These are phyloP conservation scores for Chymomyza procnemis DNA, from an alignment of 2,888 invertebrate genomes.

Conservation along the genomic window DNA sequence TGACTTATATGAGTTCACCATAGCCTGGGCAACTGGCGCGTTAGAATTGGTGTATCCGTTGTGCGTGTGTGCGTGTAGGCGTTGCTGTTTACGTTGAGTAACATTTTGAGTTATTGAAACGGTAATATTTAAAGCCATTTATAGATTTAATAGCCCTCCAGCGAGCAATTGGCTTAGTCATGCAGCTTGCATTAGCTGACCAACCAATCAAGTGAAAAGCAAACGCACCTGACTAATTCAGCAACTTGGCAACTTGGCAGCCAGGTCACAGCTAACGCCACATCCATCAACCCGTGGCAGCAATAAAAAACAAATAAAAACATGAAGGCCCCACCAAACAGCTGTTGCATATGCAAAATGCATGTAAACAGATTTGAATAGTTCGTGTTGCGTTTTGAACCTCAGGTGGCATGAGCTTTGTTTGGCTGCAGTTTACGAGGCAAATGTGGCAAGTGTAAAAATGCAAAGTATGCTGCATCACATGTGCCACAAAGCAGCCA, in stretches of 20 bases:
- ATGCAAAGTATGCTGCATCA: not conserved
- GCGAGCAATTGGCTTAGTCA: not conserved
- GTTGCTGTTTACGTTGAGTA: too few relatives aligned
- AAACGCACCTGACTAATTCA: constrained; percentile 8
- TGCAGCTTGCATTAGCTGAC: constrained; percentile 1
- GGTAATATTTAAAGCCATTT: constrained; percentile 23
- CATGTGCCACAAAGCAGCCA: not conserved
- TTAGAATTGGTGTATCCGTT: too few relatives aligned
- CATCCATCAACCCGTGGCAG: too few relatives aligned
- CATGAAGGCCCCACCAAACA: constrained; percentile 1
- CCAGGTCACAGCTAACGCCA: constrained; percentile 2
- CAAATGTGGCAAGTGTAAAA: constrained; percentile 13
- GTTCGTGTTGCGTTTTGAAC: constrained; percentile 26
- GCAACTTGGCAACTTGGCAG: constrained; percentile 3
- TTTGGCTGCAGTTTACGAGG: constrained; percentile 41
- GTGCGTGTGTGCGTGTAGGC: too few relatives aligned
- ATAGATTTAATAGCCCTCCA: not conserved
- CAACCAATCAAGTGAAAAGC: constrained; percentile 42
- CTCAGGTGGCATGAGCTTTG: constrained; percentile 44
- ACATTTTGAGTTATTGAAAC: constrained; percentile 25
- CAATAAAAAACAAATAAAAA: not conserved
- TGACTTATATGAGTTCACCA: constrained; percentile 46
- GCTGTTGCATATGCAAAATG: not conserved
- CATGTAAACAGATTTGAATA: constrained; percentile 30
- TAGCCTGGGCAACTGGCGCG: not conserved